phyloP scores from a whole-genome alignment of 2,113 vertebrate genomes.

The Empidonax traillii region DNA sequence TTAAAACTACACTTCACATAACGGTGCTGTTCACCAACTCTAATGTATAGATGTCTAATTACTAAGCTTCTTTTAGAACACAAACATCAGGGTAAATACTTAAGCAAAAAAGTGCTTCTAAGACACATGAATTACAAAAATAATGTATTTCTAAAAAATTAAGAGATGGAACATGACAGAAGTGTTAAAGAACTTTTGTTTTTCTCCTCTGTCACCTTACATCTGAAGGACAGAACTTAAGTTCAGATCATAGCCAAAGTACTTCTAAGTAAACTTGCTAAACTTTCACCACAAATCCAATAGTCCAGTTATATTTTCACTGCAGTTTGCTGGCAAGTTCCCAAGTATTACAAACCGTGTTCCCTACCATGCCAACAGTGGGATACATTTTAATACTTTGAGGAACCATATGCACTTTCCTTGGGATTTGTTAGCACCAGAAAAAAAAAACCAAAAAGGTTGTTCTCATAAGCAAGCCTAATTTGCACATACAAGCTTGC shows the following conservation, averaged over 20 bases:
- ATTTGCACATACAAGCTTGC: constrained; percentile 46
- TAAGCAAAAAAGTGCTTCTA: neutral
- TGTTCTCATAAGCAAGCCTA: constrained; percentile 42
- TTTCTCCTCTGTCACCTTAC: neutral
- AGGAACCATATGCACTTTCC: constrained; percentile 42
- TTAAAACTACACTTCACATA: neutral
- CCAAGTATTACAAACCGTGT: neutral
- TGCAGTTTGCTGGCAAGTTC: neutral
- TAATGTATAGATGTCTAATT: neutral
- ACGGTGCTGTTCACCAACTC: neutral
- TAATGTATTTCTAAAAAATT: neutral
- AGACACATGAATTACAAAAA: neutral
- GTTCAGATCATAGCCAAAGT: neutral
- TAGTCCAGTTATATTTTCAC: constrained; percentile 35
- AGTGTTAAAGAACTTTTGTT: neutral
- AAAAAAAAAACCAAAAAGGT: constrained; percentile 50
- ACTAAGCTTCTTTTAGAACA: neutral
- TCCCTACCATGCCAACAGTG: neutral
- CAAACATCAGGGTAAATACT: neutral
- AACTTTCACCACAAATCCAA: constrained; percentile 5
- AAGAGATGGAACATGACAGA: neutral
- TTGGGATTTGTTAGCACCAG: constrained; percentile 39
- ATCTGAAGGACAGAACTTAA: neutral
- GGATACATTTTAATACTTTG: constrained; percentile 41
- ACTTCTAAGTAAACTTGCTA: neutral